Conservation (phyloP, 2,797 vertebrate species). For the Loris lydekkerianus region DNA sequence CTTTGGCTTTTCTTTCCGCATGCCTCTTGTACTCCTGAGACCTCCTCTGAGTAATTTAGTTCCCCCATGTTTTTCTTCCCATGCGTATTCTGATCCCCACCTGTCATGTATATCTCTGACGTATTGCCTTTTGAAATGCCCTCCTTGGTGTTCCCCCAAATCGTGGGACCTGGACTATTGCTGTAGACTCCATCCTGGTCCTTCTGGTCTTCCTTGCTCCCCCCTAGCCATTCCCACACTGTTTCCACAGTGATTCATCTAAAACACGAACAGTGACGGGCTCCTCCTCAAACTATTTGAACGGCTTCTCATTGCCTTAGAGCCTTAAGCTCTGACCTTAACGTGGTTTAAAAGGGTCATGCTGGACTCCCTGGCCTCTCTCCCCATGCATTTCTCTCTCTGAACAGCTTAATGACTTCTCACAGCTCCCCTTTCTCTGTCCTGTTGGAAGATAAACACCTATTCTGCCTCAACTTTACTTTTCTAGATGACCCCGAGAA, state of each 20-base stretch:
- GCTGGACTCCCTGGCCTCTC: not conserved
- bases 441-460: not conserved
- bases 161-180: not conserved
- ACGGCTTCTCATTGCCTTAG: not conserved
- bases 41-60: not conserved
- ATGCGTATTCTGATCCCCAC: not conserved
- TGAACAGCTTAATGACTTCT: not conserved
- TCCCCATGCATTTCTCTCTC: not conserved
- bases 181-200: not conserved
- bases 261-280: not conserved
- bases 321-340: not conserved
- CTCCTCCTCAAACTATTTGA: not conserved
- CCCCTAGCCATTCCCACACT: not conserved
- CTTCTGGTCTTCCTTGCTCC: not conserved
- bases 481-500: not conserved
- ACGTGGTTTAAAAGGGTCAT: not conserved
- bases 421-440: not conserved
- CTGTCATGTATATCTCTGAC: not conserved
- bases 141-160: not conserved
- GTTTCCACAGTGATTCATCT: not conserved
- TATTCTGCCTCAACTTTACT: not conserved
- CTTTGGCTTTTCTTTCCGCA: not conserved
- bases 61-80: not conserved
- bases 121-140: not conserved
- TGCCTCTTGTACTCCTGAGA: not conserved